A percentile compares a stretch with the other conserved stretches of the same genome.
These are phyloP conservation scores for Tuberolachnus salignus DNA, from an alignment of 2,888 invertebrate genomes.

Conservation along the genomic window DNA sequence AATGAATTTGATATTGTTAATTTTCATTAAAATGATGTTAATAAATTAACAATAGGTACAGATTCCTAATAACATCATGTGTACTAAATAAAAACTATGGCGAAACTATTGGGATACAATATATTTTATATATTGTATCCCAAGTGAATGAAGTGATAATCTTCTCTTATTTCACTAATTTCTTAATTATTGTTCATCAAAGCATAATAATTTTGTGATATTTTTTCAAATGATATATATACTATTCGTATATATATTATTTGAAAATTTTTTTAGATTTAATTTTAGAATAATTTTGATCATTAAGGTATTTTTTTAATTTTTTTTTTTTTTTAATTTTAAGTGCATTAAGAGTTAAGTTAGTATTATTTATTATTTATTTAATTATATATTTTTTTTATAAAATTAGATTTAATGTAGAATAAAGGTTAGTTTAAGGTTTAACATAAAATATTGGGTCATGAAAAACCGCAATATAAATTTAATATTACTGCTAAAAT, in stretches of 20 bases:
- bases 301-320: not conserved
- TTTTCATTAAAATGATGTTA: too few relatives aligned
- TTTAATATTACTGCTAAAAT: not conserved
- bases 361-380: not conserved
- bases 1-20: too few relatives aligned
- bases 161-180: too few relatives aligned
- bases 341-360: not conserved
- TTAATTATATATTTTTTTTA: constrained; percentile 12
- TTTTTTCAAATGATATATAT: not conserved
- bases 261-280: not conserved
- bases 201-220: too few relatives aligned
- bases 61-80: too few relatives aligned
- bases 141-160: too few relatives aligned
- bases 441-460: constrained; percentile 3
- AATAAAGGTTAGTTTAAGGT: not conserved
- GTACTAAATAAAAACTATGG: too few relatives aligned
- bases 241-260: not conserved
- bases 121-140: too few relatives aligned
- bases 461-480: not conserved
- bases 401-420: constrained; percentile 29
- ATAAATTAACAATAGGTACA: too few relatives aligned
- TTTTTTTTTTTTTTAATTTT: too few relatives aligned
- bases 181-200: too few relatives aligned
- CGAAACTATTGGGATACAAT: too few relatives aligned
- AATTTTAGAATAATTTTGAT: not conserved